Conservation (phyloP, 2,888 invertebrate species). For the Caenorhabditis afra region DNA sequence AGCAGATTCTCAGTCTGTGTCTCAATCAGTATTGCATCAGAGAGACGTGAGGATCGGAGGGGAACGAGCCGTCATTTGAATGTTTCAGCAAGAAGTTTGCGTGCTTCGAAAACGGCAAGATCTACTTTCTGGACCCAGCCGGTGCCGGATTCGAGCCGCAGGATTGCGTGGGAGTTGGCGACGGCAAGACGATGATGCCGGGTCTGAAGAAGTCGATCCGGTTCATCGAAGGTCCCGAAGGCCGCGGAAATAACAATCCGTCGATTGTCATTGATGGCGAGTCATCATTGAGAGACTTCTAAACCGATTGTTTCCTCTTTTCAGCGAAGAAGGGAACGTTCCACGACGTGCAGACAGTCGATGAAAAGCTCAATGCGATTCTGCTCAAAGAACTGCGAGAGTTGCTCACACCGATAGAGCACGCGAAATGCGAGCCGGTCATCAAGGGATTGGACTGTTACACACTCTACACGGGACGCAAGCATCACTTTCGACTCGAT, state of each 20-base stretch:
- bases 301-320: too few species aligned
- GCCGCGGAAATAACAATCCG: conserved; percentile 58
- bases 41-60: conserved; percentile 16
- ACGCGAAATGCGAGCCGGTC: conserved; percentile 15
- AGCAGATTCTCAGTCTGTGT: conserved; percentile 53
- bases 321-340: conserved; percentile 64
- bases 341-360: conserved; percentile 52
- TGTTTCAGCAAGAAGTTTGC: conserved; percentile 16
- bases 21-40: conserved; percentile 59
- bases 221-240: conserved; percentile 64
- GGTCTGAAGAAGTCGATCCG: conserved; percentile 62
- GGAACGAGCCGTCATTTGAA: too few species aligned
- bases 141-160: conserved; percentile 36
- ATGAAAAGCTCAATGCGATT: conserved; percentile 44
- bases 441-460: conserved; percentile 47
- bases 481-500: conserved; percentile 36
- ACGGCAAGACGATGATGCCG: conserved; percentile 60
- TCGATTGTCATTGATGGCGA: conserved; percentile 55
- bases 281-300: too few species aligned
- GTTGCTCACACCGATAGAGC: conserved; percentile 20
- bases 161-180: conserved; percentile 58
- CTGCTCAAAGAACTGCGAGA: neutral
- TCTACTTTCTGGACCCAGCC: conserved; percentile 51
- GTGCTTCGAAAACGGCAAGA: conserved; percentile 62
- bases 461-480: conserved; percentile 24